Percentiles rank a stretch among this genome's conserved stretches.
phyloP scores from a whole-genome alignment of 2,113 vertebrate genomes.

The Datnioides undecimradiatus region DNA sequence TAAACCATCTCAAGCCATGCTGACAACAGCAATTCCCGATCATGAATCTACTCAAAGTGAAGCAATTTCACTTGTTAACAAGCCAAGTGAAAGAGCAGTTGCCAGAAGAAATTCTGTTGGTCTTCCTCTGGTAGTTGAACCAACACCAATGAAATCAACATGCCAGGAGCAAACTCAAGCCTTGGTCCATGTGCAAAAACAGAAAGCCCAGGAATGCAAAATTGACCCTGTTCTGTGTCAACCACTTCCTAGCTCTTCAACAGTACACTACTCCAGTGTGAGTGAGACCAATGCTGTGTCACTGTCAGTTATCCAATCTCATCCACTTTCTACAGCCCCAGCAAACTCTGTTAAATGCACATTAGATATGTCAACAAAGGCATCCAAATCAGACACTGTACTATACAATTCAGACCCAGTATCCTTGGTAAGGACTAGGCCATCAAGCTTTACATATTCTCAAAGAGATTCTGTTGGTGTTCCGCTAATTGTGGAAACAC shows the following conservation, averaged over 20 bases:
- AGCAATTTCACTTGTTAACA: conserved; percentile 73
- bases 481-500: conserved; percentile 71
- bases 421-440: conserved; percentile 65
- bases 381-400: conserved; percentile 6
- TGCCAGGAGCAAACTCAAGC: conserved; percentile 14
- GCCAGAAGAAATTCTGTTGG: conserved; percentile 62
- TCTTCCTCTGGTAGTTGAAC: conserved; percentile 66
- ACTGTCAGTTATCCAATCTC: conserved; percentile 27
- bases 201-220: conserved; percentile 5
- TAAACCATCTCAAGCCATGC: conserved; percentile 56
- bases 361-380: conserved; percentile 76
- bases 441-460: conserved; percentile 47
- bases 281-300: conserved; percentile 7
- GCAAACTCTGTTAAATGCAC: conserved; percentile 72
- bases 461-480: conserved; percentile 62
- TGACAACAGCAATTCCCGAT: not conserved
- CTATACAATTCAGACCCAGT: conserved; percentile 61
- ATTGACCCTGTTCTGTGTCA: conserved; percentile 23
- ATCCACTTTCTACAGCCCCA: conserved; percentile 55
- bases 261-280: not conserved
- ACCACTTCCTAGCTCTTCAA: not conserved
- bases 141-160: conserved; percentile 23
- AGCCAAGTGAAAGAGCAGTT: conserved; percentile 53
- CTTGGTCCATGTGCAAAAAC: conserved; percentile 16
- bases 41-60: conserved; percentile 22